Evolutionary conservation across 2,888 invertebrate species (phyloP), one percentile per base, ranked within the genome.

Genomic region (Beris chalybata): DNA sequence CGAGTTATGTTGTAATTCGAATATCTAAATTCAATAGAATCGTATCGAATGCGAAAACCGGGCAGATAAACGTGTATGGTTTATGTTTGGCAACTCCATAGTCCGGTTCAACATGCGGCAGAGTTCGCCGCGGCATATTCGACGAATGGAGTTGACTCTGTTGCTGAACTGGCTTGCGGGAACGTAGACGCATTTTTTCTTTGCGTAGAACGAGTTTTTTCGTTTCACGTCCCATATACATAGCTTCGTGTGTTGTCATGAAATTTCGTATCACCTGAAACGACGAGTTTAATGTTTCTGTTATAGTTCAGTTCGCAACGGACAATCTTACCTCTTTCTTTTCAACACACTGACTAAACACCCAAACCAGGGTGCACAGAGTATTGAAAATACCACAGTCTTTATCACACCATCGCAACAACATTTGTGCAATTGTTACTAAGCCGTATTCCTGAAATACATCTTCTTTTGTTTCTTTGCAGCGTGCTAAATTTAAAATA

Each of bases 331-430:
- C 80, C 71, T 70, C 70, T 61, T 77, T 75, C 68, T 80, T 80
- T 29, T 74, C 72, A 12, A 77, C 75, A 47, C 76, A 78, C 67
- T 80, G 80, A 0, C 78, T 81, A 75, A 88, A 88, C 11, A 89
- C 78, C 88, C 89, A 89, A 48, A 89, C 76, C 43, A 89, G 82
- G 0, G 89, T 89, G 58, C 86, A 85, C 32, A 89, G 76, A 30
- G 85, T 84, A 71, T 87, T 86, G 72, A 89, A 89, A 63, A 89
- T 78, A 53, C 83, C 82, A 5, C 83, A 82, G 72, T 89, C 88
- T 72, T 86, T 89, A 73, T 86, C 87, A 74, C 87, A 88, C 81
- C 86, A 89, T 65, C 88, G 84, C 76, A 84, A 79, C 83, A 91
- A 83, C 75, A 87, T 84, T 73, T 85, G 87, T 48, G 90, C 78